Conservation (phyloP, 1,140 invertebrate species). For the Papilio xuthus region DNA sequence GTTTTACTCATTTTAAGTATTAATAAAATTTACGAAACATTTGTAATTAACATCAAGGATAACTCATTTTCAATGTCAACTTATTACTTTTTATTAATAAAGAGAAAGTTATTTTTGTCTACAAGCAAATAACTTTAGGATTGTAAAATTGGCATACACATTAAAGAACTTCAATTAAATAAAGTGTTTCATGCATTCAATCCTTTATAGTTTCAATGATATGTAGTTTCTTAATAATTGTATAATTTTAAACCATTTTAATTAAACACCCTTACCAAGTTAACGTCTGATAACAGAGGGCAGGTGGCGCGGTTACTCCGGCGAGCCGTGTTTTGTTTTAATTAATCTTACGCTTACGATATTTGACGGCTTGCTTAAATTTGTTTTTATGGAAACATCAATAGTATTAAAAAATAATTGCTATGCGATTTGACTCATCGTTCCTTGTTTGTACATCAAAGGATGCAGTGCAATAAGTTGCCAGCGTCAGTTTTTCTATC, state of each 20-base stretch:
- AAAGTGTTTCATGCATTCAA: not conserved
- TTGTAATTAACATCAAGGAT: too few relatives aligned
- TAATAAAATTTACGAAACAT: too few relatives aligned
- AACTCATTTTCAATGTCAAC: too few relatives aligned
- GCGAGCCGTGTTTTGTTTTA: conserved; percentile 22
- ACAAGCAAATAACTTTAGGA: not conserved
- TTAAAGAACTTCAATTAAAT: not conserved
- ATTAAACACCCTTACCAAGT: not conserved
- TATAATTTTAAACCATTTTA: not conserved
- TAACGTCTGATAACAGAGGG: not conserved
- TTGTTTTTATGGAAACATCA: not conserved
- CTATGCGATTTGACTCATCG: too few relatives aligned
- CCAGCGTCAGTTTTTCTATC: too few relatives aligned
- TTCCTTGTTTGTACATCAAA: too few relatives aligned
- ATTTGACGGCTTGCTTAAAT: not conserved
- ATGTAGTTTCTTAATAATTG: not conserved
- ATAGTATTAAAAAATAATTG: not conserved
- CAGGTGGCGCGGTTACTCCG: not conserved
- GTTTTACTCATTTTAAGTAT: too few relatives aligned
- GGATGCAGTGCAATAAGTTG: too few relatives aligned
- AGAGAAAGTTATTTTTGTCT: not conserved
- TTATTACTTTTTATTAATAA: too few relatives aligned
- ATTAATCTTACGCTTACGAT: not conserved
- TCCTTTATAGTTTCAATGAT: not conserved
- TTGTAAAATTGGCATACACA: not conserved